A percentile compares a stretch with the other conserved stretches of the same genome.
Evolutionary conservation across 2,113 vertebrate genomes (phyloP).

Genomic region (Tragelaphus scriptus): DNA sequence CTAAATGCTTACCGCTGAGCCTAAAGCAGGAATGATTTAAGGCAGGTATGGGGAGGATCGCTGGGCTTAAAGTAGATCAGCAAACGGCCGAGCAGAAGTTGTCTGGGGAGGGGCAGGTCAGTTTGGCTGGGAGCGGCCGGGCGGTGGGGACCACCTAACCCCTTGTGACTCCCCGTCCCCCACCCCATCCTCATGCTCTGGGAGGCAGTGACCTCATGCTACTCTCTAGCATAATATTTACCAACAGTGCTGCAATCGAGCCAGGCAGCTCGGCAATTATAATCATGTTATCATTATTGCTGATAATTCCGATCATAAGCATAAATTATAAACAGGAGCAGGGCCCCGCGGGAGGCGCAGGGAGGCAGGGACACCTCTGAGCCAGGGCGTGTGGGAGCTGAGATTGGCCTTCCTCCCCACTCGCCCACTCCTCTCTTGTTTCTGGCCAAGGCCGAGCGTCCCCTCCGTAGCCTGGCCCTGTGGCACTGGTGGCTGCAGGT

Average conservation of each 20-base stretch:
- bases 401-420: background rate
- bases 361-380: background rate
- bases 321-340: slow-evolving; percentile 65
- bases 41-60: background rate
- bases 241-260: slow-evolving; percentile 49
- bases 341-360: background rate
- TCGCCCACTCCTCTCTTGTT: background rate
- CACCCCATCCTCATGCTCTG: background rate
- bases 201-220: slow-evolving; percentile 15
- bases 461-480: background rate
- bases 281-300: slow-evolving; percentile 69
- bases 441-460: background rate
- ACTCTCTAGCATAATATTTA: slow-evolving; percentile 57
- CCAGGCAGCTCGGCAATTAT: slow-evolving; percentile 63
- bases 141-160: background rate
- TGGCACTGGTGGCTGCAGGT: background rate
- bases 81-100: background rate
- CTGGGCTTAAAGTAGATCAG: background rate
- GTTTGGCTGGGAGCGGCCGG: background rate
- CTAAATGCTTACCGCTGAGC: background rate
- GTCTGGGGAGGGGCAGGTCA: too few species aligned
- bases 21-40: background rate
- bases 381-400: background rate
- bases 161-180: background rate
- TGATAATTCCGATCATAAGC: slow-evolving; percentile 65